These are phyloP conservation scores for Synaphobranchus kaupii DNA, from an alignment of 2,797 vertebrate species.

Conservation along the genomic window DNA sequence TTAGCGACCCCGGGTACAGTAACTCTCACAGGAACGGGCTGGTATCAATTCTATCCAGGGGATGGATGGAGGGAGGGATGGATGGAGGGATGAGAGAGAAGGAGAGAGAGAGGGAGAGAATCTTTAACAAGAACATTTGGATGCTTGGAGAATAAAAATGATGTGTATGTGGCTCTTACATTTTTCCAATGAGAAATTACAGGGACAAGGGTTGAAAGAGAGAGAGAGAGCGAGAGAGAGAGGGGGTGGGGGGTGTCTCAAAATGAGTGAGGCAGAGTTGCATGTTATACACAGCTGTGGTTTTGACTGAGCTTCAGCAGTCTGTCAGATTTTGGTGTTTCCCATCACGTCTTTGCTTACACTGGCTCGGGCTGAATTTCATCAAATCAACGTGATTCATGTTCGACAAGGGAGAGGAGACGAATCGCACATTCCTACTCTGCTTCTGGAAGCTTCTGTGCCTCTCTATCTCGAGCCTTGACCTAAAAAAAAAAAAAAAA, in stretches of 20 bases:
- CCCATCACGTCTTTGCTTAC: slow-evolving; percentile 62
- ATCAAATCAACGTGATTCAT: slow-evolving; percentile 65
- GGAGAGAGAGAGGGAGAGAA: neutral
- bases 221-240: slow-evolving; percentile 5
- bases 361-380: slow-evolving; percentile 62
- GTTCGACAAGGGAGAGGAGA: slow-evolving; percentile 47
- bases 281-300: slow-evolving; percentile 55
- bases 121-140: neutral
- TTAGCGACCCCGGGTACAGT: slow-evolving; percentile 73
- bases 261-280: slow-evolving; percentile 45
- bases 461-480: slow-evolving; percentile 27
- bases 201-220: neutral
- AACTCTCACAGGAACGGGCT: slow-evolving; percentile 72
- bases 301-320: slow-evolving; percentile 64
- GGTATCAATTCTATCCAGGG: slow-evolving; percentile 61
- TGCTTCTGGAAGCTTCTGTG: slow-evolving; percentile 44
- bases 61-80: slow-evolving; percentile 29
- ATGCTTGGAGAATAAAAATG: neutral
- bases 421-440: slow-evolving; percentile 45
- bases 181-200: slow-evolving; percentile 9
- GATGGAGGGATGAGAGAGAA: slow-evolving; percentile 26
- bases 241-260: slow-evolving; percentile 24
- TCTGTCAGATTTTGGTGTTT: slow-evolving; percentile 65
- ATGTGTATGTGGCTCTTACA: neutral
- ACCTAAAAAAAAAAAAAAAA: neutral